These are phyloP conservation scores for Oegoconia quadripuncta DNA, from an alignment of 2,888 invertebrate species.

Conservation along the genomic window DNA sequence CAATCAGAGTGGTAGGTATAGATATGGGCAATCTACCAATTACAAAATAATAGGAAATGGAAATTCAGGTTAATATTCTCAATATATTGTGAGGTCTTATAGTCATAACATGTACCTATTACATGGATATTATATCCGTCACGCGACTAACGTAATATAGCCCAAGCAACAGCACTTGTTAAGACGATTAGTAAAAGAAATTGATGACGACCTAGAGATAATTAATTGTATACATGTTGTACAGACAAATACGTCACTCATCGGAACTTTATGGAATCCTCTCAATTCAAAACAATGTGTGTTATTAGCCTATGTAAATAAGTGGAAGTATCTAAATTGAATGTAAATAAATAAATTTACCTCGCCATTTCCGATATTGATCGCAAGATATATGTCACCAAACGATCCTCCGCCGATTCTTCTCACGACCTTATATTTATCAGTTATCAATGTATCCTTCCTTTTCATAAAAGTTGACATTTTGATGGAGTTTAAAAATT, in stretches of 20 bases:
- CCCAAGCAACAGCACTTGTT: too few species aligned
- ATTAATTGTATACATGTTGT: not conserved
- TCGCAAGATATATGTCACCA: slow-evolving; percentile 99
- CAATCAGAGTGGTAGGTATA: too few species aligned
- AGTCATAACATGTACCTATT: too few species aligned
- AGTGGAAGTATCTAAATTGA: not conserved
- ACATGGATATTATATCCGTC: too few species aligned
- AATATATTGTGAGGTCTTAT: too few species aligned
- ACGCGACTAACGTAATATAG: too few species aligned
- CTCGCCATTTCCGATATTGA: slow-evolving; percentile 95
- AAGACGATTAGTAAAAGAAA: too few species aligned
- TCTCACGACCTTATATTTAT: slow-evolving; percentile 95
- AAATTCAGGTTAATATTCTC: too few species aligned
- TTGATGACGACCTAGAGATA: not conserved
- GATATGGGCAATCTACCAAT: too few species aligned
- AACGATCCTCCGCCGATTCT: slow-evolving; percentile 99
- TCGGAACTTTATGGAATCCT: not conserved
- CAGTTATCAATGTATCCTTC: slow-evolving; percentile 85
- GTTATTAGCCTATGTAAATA: not conserved
- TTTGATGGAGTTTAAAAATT: slow-evolving; percentile 9
- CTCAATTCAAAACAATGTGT: slow-evolving; percentile 2
- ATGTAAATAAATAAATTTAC: slow-evolving; percentile 60
- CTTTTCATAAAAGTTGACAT: slow-evolving; percentile 26
- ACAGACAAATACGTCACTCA: not conserved
- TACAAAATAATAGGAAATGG: too few species aligned